Base-by-base conservation (phyloP, 2,888 invertebrate species). In the Galeopsomyia nigrocyanea region DNA sequence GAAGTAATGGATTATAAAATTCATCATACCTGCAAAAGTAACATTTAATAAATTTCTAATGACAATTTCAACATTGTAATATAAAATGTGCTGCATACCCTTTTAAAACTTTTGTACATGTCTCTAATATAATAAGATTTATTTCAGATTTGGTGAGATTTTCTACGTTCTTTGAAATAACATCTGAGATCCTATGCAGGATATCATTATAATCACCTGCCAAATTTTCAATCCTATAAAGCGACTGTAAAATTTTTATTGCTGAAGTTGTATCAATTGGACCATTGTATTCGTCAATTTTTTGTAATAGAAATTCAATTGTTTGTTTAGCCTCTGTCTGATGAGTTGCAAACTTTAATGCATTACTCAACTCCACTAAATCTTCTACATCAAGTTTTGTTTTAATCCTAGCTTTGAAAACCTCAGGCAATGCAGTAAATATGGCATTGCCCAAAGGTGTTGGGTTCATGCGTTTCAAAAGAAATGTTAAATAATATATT, bases 401-500 rank as follows among this genome's bases (percentile, higher is more conserved):
- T 31, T 66, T 1, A 14, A 71, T 21, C 22, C 73, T 68, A 13
- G 66, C 46, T 10, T 17, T 21, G 26, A 75, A 75, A 14, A 75
- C 68, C 68, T 66, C 31, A 16, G 71, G 66, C 51, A 75, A 46
- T 46, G 68, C 71, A 19, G 16, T 9, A 0, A 1, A 6, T 22
- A 75, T 57, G 7, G 68, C 68, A 9, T 62, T 13, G 53, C 53
- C 57, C 10, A 75, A 66, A 51, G 47, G 49, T 10, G 62, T 71
- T 39, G 14, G 13, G 3, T 73, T 13, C 67, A 75, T 65, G 2
- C 16, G 3, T 16, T 51, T 63, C 3, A 75, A 51, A 31, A 73
- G 31, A 66, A 47, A 66, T 17, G 71, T 16, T 19, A 75, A 60
- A 60, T 46, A 66, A 55, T 58, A 68, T 47, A 75, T 67, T 50